A percentile compares a stretch with the other conserved stretches of the same genome.
Evolutionary conservation across 2,888 invertebrate genomes (phyloP).

Genomic region (Scaptomyza polygonia): DNA sequence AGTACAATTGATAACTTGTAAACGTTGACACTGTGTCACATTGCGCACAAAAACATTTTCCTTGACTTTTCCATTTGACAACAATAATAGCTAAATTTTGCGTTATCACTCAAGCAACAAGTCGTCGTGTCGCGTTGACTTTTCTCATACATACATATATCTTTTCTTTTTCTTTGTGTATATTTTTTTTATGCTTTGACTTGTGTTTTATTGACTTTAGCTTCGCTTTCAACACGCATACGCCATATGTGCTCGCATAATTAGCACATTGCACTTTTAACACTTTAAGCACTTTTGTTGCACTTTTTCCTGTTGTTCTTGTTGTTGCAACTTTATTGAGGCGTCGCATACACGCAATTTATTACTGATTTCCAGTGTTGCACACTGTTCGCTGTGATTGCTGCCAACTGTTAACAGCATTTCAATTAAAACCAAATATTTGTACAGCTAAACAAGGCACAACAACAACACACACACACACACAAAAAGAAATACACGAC

Average conservation of each 20-base stretch:
- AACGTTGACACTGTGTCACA: constrained; percentile 29
- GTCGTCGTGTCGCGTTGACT: constrained; percentile 37
- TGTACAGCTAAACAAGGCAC: constrained; percentile 13
- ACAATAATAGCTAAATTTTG: constrained; percentile 38
- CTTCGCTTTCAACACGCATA: constrained; percentile 58
- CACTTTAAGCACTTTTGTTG: constrained; percentile 44
- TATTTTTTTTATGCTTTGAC: constrained; percentile 19
- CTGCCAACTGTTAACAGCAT: constrained; percentile 27
- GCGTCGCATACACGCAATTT: constrained; percentile 44
- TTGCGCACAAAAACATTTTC: constrained; percentile 26
- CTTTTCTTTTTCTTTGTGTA: not conserved
- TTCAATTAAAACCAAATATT: constrained; percentile 50
- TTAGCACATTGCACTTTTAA: constrained; percentile 74
- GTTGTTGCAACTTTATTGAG: constrained; percentile 7
- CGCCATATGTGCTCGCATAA: constrained; percentile 68
- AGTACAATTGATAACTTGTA: constrained; percentile 35
- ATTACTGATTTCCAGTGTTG: constrained; percentile 48
- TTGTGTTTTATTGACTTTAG: constrained; percentile 21
- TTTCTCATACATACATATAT: constrained; percentile 25
- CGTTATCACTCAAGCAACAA: constrained; percentile 39
- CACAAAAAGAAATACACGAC: constrained; percentile 13
- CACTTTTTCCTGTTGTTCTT: constrained; percentile 16
- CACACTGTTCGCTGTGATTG: constrained; percentile 32
- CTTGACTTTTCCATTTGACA: constrained; percentile 28
- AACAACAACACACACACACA: constrained; percentile 5